Conservation (phyloP, 2,797 vertebrate species). For the Arctocebus calabarensis region DNA sequence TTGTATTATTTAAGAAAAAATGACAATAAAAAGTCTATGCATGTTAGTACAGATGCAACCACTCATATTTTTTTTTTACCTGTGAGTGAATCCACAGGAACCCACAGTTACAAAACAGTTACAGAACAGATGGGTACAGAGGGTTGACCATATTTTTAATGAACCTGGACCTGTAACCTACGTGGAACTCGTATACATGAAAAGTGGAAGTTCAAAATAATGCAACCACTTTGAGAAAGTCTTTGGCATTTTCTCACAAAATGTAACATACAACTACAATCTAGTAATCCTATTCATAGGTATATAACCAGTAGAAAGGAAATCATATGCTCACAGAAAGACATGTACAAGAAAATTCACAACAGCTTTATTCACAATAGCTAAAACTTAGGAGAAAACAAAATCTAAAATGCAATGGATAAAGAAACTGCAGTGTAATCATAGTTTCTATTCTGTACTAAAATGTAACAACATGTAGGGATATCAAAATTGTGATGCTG, state of each 20-base stretch:
- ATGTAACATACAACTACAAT: not conserved
- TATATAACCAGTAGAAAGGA: constrained; percentile 15
- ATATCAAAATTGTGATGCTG: constrained; percentile 13
- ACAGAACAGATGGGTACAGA: no score
- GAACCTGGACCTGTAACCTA: no score
- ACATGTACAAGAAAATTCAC: not conserved
- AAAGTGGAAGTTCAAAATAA: constrained; percentile 30
- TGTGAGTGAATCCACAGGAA: not conserved
- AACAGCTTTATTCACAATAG: not conserved
- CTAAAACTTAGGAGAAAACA: not conserved
- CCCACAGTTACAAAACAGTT: not conserved
- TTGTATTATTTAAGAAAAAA: not conserved
- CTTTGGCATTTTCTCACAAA: constrained; percentile 52
- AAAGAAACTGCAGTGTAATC: not conserved
- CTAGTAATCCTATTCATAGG: not conserved
- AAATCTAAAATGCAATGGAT: not conserved
- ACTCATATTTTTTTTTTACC: not conserved
- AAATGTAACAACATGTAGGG: not conserved
- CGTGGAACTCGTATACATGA: not conserved
- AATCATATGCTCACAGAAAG: constrained; percentile 18
- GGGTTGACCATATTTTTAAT: not conserved
- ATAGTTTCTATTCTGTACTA: not conserved
- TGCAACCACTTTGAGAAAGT: not conserved
- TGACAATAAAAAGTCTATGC: not conserved
- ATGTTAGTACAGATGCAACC: not conserved